Base-by-base conservation (phyloP, 2,797 vertebrate genomes). In the Ctenopoma kingsleyae region DNA sequence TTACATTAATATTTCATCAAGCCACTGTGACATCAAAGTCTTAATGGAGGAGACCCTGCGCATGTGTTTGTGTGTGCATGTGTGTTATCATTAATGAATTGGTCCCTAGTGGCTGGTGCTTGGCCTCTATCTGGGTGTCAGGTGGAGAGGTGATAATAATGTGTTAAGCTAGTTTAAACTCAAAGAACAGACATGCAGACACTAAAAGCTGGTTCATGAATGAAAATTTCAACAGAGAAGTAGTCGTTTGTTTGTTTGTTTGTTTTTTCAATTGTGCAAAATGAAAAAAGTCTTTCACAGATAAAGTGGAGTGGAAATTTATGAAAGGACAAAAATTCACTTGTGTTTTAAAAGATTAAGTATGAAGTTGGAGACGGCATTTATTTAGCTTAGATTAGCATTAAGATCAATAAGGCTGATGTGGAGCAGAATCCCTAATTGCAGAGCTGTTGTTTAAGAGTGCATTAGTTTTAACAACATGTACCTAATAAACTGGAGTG, bases 1-100 rank as follows among this genome's bases (percentile, higher is more conserved):
- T 91, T 86, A 81, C 85, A 94, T 94, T 81, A 91, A 93, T 92
- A 89, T 92, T 94, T 93, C 50, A 94, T 91, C 81, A 84, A 66
- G 73, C 62, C 59, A 25, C 68, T 40, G 77, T 87, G 84, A 87
- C 88, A 88, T 88, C 88, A 90, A 88, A 87, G 80, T 67, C 49
- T 50, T 78, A 73, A 82, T 89, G 81, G 71, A 77, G 74, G 56
- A 72, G 62, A 74, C 52, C 57, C 55, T 32, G 62, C 3, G 43
- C 30, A 30, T 58, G 56, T 61, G 66, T 52, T 30, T 59, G 56
- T 65, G 40, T 66, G 54, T 55, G 52, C 56, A 43, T 69, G 57
- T 64, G 77, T 72, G 71, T 71, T 60, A 60, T 59, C 32, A 30
- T 79, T 84, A 84, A 88, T 89, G 78, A 86, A 89, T 72, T 74